phyloP scores from a whole-genome alignment of 1,140 invertebrate genomes.

The Polypedilum pembai region DNA sequence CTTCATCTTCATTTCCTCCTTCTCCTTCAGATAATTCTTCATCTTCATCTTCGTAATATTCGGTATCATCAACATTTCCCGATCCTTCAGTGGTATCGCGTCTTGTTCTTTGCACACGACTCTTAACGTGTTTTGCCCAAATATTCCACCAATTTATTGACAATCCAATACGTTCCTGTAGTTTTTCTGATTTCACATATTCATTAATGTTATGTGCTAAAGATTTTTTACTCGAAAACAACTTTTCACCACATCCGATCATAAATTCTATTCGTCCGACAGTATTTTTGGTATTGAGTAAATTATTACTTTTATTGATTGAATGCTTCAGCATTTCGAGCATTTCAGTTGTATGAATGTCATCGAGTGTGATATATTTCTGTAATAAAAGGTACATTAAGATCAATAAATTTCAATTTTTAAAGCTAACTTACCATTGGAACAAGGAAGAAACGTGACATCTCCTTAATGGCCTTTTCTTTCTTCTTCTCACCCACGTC shows the following conservation, averaged over 20 bases:
- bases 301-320: conserved; percentile 38
- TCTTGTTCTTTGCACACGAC: conserved; percentile 30
- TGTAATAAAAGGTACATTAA: conserved; percentile 31
- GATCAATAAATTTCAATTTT: conserved; percentile 22
- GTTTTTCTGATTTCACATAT: conserved; percentile 40
- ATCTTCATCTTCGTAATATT: neutral
- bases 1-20: neutral
- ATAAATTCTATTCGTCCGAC: conserved; percentile 41
- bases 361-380: conserved; percentile 41
- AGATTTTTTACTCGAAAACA: conserved; percentile 38
- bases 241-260: conserved; percentile 39
- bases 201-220: conserved; percentile 41
- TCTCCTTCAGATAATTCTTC: neutral
- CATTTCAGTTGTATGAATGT: conserved; percentile 37
- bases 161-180: conserved; percentile 38
- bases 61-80: neutral
- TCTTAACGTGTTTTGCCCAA: conserved; percentile 40
- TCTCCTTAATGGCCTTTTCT: conserved; percentile 38
- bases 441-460: conserved; percentile 42
- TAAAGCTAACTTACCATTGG: conserved; percentile 40
- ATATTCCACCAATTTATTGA: conserved; percentile 42
- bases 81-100: neutral
- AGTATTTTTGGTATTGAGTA: conserved; percentile 31
- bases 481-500: conserved; percentile 37
- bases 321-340: conserved; percentile 38